Percentiles rank a stretch among this genome's conserved stretches.
Conservation (phyloP, 2,113 vertebrate genomes). For the Neotoma lepida region DNA sequence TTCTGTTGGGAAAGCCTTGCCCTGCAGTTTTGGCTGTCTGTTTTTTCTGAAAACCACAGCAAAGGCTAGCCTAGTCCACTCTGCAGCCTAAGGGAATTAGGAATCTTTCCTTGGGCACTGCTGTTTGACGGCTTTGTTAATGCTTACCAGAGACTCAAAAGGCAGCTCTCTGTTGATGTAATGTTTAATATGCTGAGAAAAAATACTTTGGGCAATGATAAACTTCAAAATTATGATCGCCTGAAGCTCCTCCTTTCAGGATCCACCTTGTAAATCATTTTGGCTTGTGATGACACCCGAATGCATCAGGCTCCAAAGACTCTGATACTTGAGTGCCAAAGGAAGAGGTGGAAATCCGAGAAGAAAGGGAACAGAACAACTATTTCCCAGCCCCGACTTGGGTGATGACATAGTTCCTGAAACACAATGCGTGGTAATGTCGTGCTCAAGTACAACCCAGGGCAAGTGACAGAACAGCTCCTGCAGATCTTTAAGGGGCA, state of each 20-base stretch:
- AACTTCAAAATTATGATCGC: conserved; percentile 50
- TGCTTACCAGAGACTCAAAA: conserved; percentile 54
- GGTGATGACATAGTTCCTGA: conserved; percentile 12
- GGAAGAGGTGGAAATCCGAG: conserved; percentile 38
- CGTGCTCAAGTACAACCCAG: background rate
- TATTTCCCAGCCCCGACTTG: conserved; percentile 46
- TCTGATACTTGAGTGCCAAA: background rate
- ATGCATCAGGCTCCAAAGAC: background rate
- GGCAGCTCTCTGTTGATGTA: background rate
- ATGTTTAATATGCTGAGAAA: conserved; percentile 22
- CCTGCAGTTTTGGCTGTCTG: conserved; percentile 57
- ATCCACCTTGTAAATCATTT: conserved; percentile 13
- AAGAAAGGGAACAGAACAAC: conserved; percentile 44
- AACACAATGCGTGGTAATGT: background rate
- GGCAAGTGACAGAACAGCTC: background rate
- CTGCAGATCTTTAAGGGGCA: background rate
- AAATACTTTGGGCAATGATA: conserved; percentile 25
- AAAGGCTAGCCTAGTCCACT: conserved; percentile 44
- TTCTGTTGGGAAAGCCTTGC: conserved; percentile 70
- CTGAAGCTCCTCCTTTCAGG: background rate
- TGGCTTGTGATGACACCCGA: background rate
- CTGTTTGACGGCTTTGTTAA: conserved; percentile 39
- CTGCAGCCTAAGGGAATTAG: background rate
- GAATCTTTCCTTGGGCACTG: background rate
- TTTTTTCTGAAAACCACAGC: conserved; percentile 51